phyloP scores from a whole-genome alignment of 2,888 invertebrate genomes.

The Hypercompe scribonia region DNA sequence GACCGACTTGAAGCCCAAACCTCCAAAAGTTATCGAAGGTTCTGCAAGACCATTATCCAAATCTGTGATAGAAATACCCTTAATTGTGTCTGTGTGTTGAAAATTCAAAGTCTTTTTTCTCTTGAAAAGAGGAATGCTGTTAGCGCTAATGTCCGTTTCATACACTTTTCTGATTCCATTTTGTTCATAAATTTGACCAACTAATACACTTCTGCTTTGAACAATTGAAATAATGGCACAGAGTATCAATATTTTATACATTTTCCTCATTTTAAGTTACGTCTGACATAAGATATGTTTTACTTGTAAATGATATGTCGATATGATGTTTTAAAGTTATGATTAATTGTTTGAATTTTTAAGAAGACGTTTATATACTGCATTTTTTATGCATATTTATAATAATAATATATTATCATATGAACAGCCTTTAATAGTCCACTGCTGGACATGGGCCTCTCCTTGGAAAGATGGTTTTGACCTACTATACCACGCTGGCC shows the following conservation, averaged over 20 bases:
- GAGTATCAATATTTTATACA: conserved; percentile 41
- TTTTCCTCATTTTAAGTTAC: conserved; percentile 15
- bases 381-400: not conserved
- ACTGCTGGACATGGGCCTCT: no score
- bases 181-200: conserved; percentile 69
- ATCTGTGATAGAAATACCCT: conserved; percentile 79
- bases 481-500: no score
- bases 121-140: conserved; percentile 66
- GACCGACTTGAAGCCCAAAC: conserved; percentile 73
- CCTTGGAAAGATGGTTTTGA: no score
- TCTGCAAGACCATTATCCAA: conserved; percentile 74
- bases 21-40: conserved; percentile 76
- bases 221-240: conserved; percentile 54
- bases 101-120: conserved; percentile 68
- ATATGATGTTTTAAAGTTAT: not conserved
- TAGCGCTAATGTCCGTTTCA: conserved; percentile 59
- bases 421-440: no score
- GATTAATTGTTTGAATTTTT: conserved; percentile 3
- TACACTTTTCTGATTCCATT: conserved; percentile 68
- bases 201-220: conserved; percentile 64
- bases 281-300: conserved; percentile 2
- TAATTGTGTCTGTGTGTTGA: conserved; percentile 71
- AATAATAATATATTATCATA: no score
- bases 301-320: conserved; percentile 14
- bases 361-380: conserved; percentile 6